Evolutionary conservation across 2,797 vertebrate genomes (phyloP).

Genomic region (Melanotaenia nigrans): DNA sequence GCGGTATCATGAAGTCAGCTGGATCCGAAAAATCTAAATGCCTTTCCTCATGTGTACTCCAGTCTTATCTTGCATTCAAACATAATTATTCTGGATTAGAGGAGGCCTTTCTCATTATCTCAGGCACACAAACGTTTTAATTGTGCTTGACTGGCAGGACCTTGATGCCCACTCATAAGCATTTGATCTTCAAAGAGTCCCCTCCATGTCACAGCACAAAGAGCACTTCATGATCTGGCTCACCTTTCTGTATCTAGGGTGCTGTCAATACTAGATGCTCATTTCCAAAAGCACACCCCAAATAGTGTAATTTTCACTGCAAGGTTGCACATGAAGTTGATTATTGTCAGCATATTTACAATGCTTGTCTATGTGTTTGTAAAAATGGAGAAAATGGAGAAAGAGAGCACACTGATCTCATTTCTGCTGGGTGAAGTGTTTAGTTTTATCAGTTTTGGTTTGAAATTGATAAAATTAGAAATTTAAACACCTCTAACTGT

Average conservation of each 20-base stretch:
- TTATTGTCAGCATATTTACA: conserved; percentile 28
- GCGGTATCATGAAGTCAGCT: conserved; percentile 14
- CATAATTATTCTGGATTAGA: conserved; percentile 79
- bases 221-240: conserved; percentile 41
- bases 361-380: background rate
- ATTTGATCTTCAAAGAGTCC: conserved; percentile 81
- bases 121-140: conserved; percentile 75
- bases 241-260: conserved; percentile 48
- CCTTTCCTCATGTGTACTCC: conserved; percentile 57
- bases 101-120: conserved; percentile 74
- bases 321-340: conserved; percentile 36
- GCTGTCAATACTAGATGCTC: conserved; percentile 25
- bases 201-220: conserved; percentile 63
- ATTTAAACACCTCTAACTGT: too few relatives aligned
- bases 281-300: conserved; percentile 24
- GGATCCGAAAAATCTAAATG: conserved; percentile 6
- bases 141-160: conserved; percentile 74
- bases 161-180: conserved; percentile 55
- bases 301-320: conserved; percentile 10
- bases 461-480: too few relatives aligned
- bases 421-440: too few relatives aligned
- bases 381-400: conserved; percentile 7
- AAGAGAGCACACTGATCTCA: background rate
- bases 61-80: conserved; percentile 69
- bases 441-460: too few relatives aligned